A percentile compares a stretch with the other conserved stretches of the same genome.
Evolutionary conservation across 2,113 vertebrate species (phyloP).

Genomic region (Hippopotamus amphibius): DNA sequence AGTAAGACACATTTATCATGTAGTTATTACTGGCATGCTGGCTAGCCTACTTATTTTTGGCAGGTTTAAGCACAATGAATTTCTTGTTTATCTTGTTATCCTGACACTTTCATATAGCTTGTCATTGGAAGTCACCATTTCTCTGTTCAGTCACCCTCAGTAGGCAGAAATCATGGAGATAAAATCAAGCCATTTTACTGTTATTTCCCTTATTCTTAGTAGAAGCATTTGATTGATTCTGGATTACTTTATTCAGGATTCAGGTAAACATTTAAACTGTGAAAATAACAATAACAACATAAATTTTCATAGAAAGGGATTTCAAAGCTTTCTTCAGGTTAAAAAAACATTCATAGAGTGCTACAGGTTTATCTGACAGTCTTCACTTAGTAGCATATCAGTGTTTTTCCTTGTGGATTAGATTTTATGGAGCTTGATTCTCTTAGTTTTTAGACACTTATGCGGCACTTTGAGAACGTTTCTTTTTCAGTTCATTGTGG

Average conservation of each 20-base stretch:
- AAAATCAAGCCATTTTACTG: background rate
- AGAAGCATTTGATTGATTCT: background rate
- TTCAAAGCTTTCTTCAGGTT: background rate
- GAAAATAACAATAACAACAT: background rate
- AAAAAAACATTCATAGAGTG: background rate
- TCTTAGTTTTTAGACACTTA: background rate
- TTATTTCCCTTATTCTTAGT: background rate
- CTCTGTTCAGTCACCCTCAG: background rate
- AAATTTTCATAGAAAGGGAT: background rate
- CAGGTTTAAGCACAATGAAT: background rate
- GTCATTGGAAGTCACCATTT: background rate
- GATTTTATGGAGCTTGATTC: background rate
- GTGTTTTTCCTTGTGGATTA: background rate
- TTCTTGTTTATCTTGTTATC: background rate
- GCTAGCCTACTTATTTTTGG: background rate
- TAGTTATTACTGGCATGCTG: background rate
- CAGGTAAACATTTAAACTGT: background rate
- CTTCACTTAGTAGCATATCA: background rate
- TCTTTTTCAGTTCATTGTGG: background rate
- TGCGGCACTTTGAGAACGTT: constrained; percentile 36
- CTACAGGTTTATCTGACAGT: background rate
- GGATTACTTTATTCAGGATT: background rate
- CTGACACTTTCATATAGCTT: background rate
- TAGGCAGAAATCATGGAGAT: background rate
- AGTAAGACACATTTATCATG: background rate